Evolutionary conservation across 2,113 vertebrate species (phyloP).

Genomic region (Periophthalmodon schlosseri): DNA sequence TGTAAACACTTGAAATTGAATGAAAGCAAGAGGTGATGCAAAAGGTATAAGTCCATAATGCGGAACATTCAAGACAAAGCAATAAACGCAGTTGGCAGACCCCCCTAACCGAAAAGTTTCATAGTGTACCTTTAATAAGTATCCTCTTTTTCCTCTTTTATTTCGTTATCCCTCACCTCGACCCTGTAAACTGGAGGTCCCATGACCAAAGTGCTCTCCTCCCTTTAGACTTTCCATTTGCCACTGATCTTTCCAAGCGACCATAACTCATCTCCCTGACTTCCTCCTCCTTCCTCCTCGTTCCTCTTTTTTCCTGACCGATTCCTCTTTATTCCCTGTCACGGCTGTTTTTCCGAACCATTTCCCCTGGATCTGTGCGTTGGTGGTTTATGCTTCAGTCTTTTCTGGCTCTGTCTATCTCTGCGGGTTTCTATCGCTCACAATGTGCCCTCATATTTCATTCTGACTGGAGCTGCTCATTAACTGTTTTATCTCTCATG

Average conservation of each 20-base stretch:
- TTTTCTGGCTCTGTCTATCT: conserved; percentile 4
- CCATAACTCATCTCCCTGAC: conserved; percentile 26
- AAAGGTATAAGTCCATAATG: too few species aligned
- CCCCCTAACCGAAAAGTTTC: too few species aligned
- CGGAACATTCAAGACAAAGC: too few species aligned
- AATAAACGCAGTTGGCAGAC: too few species aligned
- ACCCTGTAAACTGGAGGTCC: conserved; percentile 23
- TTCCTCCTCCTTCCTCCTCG: neutral
- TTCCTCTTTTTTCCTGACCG: neutral
- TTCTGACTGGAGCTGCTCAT: conserved; percentile 49
- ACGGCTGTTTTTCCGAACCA: conserved; percentile 48
- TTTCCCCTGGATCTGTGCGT: conserved; percentile 31
- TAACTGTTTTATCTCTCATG: conserved; percentile 35
- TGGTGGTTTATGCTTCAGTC: conserved; percentile 25
- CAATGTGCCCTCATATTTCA: conserved; percentile 42
- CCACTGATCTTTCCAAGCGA: conserved; percentile 1
- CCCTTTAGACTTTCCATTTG: conserved; percentile 14
- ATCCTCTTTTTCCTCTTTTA: conserved; percentile 25
- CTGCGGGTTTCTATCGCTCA: conserved; percentile 26
- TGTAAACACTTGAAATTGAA: too few species aligned
- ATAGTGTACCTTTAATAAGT: neutral
- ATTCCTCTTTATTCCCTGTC: conserved; percentile 33
- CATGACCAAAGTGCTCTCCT: conserved; percentile 24
- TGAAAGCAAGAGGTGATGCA: too few species aligned
- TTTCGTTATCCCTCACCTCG: conserved; percentile 29